Conservation (phyloP, 2,797 vertebrate genomes). For the Chaunax sp. region DNA sequence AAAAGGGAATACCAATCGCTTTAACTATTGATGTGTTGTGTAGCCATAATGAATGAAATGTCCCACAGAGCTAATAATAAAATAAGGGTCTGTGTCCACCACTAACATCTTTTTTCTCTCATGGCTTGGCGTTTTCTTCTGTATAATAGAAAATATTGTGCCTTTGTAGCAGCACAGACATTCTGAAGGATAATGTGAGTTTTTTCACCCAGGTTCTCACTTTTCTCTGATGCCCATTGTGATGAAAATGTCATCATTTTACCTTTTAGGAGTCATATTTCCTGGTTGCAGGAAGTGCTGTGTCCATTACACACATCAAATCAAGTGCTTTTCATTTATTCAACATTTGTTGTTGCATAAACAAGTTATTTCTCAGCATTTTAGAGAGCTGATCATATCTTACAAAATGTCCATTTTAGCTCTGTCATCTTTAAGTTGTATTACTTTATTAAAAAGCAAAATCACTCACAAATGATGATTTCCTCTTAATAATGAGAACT, state of each 20-base stretch:
- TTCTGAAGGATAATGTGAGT: not conserved
- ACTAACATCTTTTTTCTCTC: not conserved
- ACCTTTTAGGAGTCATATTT: too few species aligned
- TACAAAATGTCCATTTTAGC: too few species aligned
- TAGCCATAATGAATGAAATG: conserved; percentile 49
- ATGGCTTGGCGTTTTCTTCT: not conserved
- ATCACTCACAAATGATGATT: not conserved
- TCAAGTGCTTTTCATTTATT: too few species aligned
- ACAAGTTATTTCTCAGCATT: not conserved
- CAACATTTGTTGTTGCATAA: too few species aligned
- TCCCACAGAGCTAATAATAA: conserved; percentile 15
- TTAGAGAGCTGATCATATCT: not conserved
- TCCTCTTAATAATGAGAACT: not conserved
- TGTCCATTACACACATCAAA: too few species aligned
- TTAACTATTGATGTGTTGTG: conserved; percentile 49
- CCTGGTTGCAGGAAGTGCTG: too few species aligned
- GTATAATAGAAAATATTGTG: too few species aligned
- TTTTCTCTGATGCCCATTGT: too few species aligned
- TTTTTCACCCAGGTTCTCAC: too few species aligned
- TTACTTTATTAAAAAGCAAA: not conserved
- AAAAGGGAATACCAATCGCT: conserved; percentile 63
- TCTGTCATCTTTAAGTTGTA: too few species aligned
- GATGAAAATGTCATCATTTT: too few species aligned
- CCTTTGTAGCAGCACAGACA: not conserved
- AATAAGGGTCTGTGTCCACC: conserved; percentile 13